phyloP scores from a whole-genome alignment of 2,797 vertebrate genomes.

The Taenioides sp. region DNA sequence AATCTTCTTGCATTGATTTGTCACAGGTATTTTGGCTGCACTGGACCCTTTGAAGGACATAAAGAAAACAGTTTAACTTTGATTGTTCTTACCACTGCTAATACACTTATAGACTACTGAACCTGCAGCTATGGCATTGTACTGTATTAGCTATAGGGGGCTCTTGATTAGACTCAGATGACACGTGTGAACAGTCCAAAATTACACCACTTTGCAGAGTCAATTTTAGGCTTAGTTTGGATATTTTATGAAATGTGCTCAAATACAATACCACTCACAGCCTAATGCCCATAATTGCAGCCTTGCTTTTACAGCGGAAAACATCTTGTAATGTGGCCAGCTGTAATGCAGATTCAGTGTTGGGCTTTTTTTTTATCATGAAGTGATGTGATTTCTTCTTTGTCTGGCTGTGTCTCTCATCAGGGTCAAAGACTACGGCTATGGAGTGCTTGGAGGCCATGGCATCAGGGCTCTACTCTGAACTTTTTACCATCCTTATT shows the following conservation, averaged over 20 bases:
- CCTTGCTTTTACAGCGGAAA: constrained; percentile 4
- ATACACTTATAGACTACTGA: constrained; percentile 27
- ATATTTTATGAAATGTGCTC: constrained; percentile 18
- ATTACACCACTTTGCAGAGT: constrained; percentile 40
- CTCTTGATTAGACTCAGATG: constrained; percentile 15
- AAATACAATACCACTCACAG: constrained; percentile 18
- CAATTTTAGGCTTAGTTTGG: constrained; percentile 34
- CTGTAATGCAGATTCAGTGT: constrained; percentile 5
- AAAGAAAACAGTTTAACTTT: constrained; percentile 50
- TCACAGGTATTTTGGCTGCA: constrained; percentile 41
- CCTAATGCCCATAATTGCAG: constrained; percentile 17
- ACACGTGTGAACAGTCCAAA: constrained; percentile 43
- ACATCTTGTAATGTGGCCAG: background rate
- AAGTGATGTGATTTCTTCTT: constrained; percentile 27
- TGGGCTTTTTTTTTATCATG: constrained; percentile 16
- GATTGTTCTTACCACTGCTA: constrained; percentile 15
- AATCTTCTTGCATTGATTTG: constrained; percentile 76
- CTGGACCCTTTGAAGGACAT: constrained; percentile 58
- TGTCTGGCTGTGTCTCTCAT: constrained; percentile 19
- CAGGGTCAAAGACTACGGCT: constrained; percentile 87
- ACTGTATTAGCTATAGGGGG: background rate
- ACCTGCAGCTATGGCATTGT: background rate
- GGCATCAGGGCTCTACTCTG: constrained; percentile 88
- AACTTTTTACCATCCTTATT: constrained; percentile 89
- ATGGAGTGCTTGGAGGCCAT: constrained; percentile 93